A percentile compares a stretch with the other conserved stretches of the same genome.
Evolutionary conservation across 2,113 vertebrate genomes (phyloP).

Genomic region (Melanerpes formicivorus): DNA sequence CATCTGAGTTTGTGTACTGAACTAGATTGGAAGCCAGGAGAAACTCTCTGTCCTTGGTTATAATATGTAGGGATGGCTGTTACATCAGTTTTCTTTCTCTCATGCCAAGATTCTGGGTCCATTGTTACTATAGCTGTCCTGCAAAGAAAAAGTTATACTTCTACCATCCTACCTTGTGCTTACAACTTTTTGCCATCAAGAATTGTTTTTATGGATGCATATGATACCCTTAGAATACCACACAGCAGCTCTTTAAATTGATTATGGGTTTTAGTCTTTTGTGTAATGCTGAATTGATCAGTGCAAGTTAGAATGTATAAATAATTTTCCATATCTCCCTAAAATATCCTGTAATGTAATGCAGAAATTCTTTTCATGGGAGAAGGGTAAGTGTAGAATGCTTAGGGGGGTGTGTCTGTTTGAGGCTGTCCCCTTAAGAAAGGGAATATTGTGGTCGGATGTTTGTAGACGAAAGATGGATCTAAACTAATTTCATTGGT

Average conservation of each 20-base stretch:
- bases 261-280: neutral
- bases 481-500: too few species aligned
- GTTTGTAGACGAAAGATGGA: too few species aligned
- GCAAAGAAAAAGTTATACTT: neutral
- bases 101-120: neutral
- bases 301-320: neutral
- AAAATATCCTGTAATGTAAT: neutral
- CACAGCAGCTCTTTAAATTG: neutral
- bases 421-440: too few species aligned
- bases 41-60: neutral
- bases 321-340: neutral
- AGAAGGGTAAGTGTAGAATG: neutral
- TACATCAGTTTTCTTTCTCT: neutral
- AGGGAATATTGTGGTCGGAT: too few species aligned
- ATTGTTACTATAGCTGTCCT: neutral
- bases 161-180: neutral
- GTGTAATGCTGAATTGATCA: neutral
- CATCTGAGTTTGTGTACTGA: neutral
- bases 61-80: neutral
- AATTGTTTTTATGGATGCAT: neutral
- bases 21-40: neutral
- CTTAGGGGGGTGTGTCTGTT: too few species aligned
- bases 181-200: neutral
- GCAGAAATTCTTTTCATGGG: neutral
- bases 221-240: neutral